Base-by-base conservation (phyloP, 2,888 invertebrate species). In the Spodoptera exigua region DNA sequence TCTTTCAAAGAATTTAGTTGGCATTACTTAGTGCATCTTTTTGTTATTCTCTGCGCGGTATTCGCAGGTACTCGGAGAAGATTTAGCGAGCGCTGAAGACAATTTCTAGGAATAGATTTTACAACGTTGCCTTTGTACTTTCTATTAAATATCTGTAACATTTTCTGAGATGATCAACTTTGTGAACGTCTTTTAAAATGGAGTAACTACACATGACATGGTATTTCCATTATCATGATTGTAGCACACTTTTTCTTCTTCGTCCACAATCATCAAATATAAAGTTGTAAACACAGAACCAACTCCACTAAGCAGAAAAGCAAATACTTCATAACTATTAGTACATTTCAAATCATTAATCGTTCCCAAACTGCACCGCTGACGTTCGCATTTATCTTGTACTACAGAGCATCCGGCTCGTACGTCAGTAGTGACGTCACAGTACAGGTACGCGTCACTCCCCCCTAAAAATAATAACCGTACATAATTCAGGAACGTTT, bases 401-500 rank as follows among this genome's bases (percentile, higher is more conserved):
- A 52, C 52, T 54, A 18, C 45, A 37, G 21, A 48, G 13, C 44
- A 46, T 64, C 59, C 60, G 54, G 46, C 62, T 58, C 41, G 41
- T 52, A 48, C 62, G 52, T 61, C 47, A 58, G 51, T 47, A 13
- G 32, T 78, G 78, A 76, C 74, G 70, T 73, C 70, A 76, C 41
- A 16, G 64, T 55, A 36, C 48, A 55, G 56, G 58, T 61, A 58
- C 58, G 49, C 63, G 66, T 76, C 74, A 74, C 68, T 71, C 21
- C 70, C 76, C 64, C 71, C 55, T 67, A 71, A 79, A 80, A 79
- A 76, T 76, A 80, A 81, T 81, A 72, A 73, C 76, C 61, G 51
- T 64, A 74, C 59, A 71, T 78, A 68, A 64, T 66, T 76, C 68
- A 65, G 41, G 34, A 68, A 44, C 46, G 65, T 68, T 65, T 68